Conservation (phyloP, 2,113 vertebrate species). For the Indicator maculatus region DNA sequence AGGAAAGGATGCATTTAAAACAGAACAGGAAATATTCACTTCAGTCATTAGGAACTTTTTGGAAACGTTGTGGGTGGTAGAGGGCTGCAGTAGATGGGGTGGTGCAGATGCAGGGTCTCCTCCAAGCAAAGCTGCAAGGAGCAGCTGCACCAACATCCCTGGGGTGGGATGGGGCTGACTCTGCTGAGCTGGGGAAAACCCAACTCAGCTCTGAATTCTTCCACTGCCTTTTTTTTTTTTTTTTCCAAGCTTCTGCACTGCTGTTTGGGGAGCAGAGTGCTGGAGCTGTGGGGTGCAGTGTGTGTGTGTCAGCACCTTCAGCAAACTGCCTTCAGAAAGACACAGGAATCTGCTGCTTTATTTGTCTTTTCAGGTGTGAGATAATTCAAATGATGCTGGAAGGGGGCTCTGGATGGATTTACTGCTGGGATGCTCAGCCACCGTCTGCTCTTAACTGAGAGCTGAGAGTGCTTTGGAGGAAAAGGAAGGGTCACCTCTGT, state of each 20-base stretch:
- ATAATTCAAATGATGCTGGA: neutral
- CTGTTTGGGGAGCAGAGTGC: neutral
- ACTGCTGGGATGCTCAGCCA: neutral
- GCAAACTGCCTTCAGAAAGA: neutral
- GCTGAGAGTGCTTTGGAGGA: neutral
- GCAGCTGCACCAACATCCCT: rapidly evolving
- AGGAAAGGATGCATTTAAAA: neutral
- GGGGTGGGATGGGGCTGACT: neutral
- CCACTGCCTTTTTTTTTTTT: neutral
- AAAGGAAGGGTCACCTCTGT: neutral
- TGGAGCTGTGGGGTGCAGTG: neutral
- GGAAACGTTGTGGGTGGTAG: neutral
- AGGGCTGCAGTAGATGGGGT: neutral
- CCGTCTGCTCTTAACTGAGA: neutral
- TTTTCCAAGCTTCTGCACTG: neutral
- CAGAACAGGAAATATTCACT: neutral
- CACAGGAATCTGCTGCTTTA: neutral
- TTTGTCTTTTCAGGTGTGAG: neutral
- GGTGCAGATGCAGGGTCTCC: neutral
- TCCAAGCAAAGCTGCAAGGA: neutral
- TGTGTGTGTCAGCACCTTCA: neutral
- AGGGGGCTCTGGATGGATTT: neutral
- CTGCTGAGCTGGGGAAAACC: neutral
- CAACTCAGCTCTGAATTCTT: neutral
- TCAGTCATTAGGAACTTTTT: neutral